These are phyloP conservation scores for Pyrochroa serraticornis DNA, from an alignment of 2,888 invertebrate species.

Conservation along the genomic window DNA sequence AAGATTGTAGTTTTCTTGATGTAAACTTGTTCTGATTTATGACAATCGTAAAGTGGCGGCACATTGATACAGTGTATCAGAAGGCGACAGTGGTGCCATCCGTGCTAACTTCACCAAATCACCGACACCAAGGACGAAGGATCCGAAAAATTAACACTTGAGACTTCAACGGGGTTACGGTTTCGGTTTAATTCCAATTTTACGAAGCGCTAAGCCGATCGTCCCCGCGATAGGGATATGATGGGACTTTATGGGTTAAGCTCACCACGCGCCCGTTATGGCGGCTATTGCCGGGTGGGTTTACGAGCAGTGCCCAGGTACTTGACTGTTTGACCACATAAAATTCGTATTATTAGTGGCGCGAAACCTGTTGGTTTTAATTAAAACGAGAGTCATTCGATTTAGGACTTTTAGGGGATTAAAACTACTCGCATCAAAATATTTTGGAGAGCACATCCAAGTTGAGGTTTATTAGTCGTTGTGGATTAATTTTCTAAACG, in stretches of 20 bases:
- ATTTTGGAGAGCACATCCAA: too few species aligned
- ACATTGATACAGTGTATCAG: conserved; percentile 26
- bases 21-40: conserved; percentile 28
- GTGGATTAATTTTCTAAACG: too few species aligned
- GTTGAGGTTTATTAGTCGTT: too few species aligned
- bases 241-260: conserved; percentile 5
- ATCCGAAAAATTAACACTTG: conserved; percentile 23
- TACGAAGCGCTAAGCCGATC: conserved; percentile 17
- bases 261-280: too few species aligned
- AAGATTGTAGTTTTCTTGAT: conserved; percentile 31
- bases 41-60: conserved; percentile 23
- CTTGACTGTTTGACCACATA: too few species aligned
- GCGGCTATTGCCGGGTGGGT: too few species aligned
- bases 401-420: too few species aligned
- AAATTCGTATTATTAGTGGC: too few species aligned
- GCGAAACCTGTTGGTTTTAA: too few species aligned
- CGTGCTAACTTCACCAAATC: conserved; percentile 8
- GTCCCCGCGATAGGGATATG: not conserved
- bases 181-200: conserved; percentile 24
- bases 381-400: too few species aligned
- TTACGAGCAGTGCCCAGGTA: too few species aligned
- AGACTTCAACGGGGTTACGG: not conserved
- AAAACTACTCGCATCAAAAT: too few species aligned
- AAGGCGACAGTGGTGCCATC: conserved; percentile 23
- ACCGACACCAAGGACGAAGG: conserved; percentile 1